Percentiles rank a stretch among this genome's conserved stretches.
Evolutionary conservation across 2,113 vertebrate genomes (phyloP).

Genomic region (Addax nasomaculatus): DNA sequence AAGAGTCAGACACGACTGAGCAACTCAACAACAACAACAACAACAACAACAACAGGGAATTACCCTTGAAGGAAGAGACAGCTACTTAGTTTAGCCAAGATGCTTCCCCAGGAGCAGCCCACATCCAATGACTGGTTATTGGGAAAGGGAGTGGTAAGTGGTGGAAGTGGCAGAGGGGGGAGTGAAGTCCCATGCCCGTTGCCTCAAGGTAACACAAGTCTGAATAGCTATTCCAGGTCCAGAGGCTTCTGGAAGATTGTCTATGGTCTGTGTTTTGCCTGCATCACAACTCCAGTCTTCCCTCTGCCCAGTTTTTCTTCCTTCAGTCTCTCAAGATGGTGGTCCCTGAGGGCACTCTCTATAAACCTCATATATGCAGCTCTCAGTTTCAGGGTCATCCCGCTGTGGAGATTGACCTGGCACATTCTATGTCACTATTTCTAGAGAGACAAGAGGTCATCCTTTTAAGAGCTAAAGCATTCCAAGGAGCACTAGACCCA

Average conservation of each 20-base stretch:
- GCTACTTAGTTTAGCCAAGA: neutral
- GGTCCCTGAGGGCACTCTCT: neutral
- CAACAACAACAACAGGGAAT: neutral
- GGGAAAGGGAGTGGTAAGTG: neutral
- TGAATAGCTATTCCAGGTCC: neutral
- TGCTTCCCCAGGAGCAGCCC: neutral
- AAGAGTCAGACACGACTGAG: neutral
- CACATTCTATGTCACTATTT: neutral
- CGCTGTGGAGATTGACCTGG: neutral
- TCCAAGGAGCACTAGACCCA: too few relatives aligned
- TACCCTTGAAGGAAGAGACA: neutral
- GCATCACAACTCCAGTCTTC: neutral
- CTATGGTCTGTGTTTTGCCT: neutral
- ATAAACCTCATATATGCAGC: neutral
- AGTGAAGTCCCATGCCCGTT: neutral
- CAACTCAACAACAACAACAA: neutral
- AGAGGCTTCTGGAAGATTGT: neutral
- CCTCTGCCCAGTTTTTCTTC: neutral
- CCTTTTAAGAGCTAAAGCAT: neutral
- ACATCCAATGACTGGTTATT: neutral
- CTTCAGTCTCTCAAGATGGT: neutral
- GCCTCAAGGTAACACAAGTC: neutral
- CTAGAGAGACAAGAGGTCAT: neutral
- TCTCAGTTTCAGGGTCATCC: neutral
- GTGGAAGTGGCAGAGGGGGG: rapidly evolving